These are phyloP conservation scores for Lasioglossum marginatum DNA, from an alignment of 2,888 invertebrate genomes.

Conservation along the genomic window DNA sequence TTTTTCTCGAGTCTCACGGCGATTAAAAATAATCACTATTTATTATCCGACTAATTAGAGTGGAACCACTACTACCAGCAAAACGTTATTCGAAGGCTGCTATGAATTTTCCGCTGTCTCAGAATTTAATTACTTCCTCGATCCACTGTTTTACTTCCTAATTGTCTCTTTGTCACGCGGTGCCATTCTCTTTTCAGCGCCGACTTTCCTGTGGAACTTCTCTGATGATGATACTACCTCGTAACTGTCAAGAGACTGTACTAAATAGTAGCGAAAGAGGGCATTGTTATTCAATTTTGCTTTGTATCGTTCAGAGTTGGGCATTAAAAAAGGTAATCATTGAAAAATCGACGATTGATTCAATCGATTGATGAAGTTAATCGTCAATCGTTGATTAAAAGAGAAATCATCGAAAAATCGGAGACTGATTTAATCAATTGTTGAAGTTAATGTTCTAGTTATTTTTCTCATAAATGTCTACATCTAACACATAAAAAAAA, in stretches of 20 bases:
- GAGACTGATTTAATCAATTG: too few species aligned
- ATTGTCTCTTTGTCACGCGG: not conserved
- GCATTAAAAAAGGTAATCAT: too few species aligned
- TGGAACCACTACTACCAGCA: not conserved
- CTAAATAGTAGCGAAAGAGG: not conserved
- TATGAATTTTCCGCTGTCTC: not conserved
- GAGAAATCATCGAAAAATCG: too few species aligned
- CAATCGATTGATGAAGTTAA: too few species aligned
- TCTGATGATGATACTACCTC: not conserved
- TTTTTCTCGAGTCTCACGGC: not conserved
- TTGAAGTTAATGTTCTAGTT: too few species aligned
- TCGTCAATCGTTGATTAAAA: too few species aligned
- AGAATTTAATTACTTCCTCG: not conserved
- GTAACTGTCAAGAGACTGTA: not conserved
- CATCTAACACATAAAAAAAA: too few species aligned
- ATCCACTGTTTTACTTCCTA: not conserved
- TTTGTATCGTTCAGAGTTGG: too few species aligned
- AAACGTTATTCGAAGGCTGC: not conserved
- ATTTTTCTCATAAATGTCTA: too few species aligned
- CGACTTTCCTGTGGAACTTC: not conserved
- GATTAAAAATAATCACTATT: conserved; percentile 3
- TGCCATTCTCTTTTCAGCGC: not conserved
- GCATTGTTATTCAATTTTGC: not conserved
- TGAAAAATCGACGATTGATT: too few species aligned
- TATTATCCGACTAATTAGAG: not conserved